Percentiles rank a stretch among this genome's conserved stretches.
Evolutionary conservation across 2,888 invertebrate genomes (phyloP).

Genomic region (Heliconius ismenius): DNA sequence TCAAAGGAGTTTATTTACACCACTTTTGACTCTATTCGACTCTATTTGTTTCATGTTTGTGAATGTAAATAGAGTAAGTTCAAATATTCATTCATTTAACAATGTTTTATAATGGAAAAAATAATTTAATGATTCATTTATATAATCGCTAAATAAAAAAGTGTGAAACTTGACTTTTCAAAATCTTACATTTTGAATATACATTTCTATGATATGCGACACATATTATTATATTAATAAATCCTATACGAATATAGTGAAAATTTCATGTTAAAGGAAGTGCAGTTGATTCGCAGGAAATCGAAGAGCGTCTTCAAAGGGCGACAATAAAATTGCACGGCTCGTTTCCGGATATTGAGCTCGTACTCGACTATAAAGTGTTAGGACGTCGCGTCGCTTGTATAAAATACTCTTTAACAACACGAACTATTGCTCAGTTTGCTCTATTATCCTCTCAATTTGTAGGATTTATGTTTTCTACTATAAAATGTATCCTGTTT

Average conservation of each 20-base stretch:
- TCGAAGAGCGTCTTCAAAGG: constrained; percentile 25
- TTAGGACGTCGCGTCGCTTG: constrained; percentile 5
- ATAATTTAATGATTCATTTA: no score
- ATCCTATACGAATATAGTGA: not conserved
- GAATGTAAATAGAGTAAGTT: not conserved
- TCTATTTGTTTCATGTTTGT: constrained; percentile 5
- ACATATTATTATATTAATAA: no score
- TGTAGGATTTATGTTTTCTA: not conserved
- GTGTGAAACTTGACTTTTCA: no score
- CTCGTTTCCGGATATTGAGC: constrained; percentile 29
- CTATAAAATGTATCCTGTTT: no score
- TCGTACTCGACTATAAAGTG: constrained; percentile 5
- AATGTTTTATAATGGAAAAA: not conserved
- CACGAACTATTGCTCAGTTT: constrained; percentile 12
- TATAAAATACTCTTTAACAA: not conserved
- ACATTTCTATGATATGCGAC: no score
- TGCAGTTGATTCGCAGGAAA: constrained; percentile 24
- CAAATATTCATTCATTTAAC: not conserved
- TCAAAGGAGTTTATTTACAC: constrained; percentile 29
- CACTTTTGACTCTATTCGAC: not conserved
- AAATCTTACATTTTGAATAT: no score
- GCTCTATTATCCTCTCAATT: not conserved
- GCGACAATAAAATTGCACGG: constrained; percentile 30
- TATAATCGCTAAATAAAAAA: no score
- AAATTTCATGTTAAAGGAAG: constrained; percentile 14